phyloP scores from a whole-genome alignment of 2,888 invertebrate genomes.

The Lapara coniferarum region DNA sequence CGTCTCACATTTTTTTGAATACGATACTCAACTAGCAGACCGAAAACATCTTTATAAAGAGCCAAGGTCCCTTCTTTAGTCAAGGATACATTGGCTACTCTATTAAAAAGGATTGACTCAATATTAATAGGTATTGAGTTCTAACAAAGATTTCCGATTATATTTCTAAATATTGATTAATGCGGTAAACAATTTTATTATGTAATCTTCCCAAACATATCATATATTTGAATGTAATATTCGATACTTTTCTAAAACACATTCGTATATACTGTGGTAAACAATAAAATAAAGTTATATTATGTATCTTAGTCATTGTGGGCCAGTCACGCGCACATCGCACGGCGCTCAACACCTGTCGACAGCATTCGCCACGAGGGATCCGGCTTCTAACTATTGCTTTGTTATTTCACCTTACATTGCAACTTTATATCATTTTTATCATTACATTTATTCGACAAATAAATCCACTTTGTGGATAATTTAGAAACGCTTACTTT shows the following conservation, averaged over 20 bases:
- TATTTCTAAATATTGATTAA: too few species aligned
- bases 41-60: neutral
- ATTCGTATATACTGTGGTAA: conserved; percentile 27
- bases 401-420: conserved; percentile 48
- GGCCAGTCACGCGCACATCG: conserved; percentile 65
- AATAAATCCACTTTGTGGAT: conserved; percentile 34
- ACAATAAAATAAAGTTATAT: conserved; percentile 56
- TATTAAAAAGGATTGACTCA: too few species aligned
- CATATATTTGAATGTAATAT: neutral
- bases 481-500: conserved; percentile 37
- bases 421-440: conserved; percentile 57
- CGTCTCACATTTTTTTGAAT: neutral
- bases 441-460: conserved; percentile 39
- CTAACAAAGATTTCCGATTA: too few species aligned
- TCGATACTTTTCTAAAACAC: too few species aligned
- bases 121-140: too few species aligned
- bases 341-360: conserved; percentile 64
- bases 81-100: too few species aligned
- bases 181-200: too few species aligned
- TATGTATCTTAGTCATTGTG: conserved; percentile 63
- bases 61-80: neutral
- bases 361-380: conserved; percentile 62
- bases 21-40: neutral
- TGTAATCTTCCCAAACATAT: conserved; percentile 28
- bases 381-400: conserved; percentile 63